Conservation (phyloP, 2,113 vertebrate species). For the Gallinago jamesoni region DNA sequence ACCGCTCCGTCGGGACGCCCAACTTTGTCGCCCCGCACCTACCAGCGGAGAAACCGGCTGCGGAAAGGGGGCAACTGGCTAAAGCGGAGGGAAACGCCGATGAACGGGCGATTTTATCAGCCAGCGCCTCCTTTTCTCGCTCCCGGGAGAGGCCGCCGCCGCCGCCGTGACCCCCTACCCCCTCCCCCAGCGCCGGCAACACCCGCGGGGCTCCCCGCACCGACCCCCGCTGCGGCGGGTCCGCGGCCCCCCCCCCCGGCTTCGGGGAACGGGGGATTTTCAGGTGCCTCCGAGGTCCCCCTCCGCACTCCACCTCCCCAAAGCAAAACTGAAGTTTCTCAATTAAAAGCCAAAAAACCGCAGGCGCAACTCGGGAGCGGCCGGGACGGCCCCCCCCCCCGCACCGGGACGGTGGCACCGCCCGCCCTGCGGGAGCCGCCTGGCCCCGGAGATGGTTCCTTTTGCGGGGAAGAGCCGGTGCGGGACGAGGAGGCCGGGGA, state of each 20-base stretch:
- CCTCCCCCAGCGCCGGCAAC: not conserved
- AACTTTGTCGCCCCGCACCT: not conserved
- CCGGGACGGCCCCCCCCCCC: not conserved
- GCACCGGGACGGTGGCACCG: too few relatives aligned
- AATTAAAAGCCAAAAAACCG: accelerated
- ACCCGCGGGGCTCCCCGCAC: not conserved
- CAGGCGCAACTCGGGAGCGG: not conserved
- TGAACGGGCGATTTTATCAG: not conserved
- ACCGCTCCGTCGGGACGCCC: not conserved
- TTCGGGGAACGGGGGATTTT: not conserved
- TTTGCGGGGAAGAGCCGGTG: not conserved
- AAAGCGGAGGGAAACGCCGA: accelerated
- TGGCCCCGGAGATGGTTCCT: not conserved
- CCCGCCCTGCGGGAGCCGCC: not conserved
- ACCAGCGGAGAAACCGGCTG: accelerated
- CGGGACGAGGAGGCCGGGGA: not conserved
- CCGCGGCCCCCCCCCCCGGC: not conserved
- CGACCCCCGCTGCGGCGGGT: not conserved
- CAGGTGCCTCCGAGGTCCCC: not conserved
- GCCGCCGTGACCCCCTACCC: too few relatives aligned
- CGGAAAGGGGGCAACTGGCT: accelerated
- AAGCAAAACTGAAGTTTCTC: not conserved
- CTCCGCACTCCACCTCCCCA: not conserved
- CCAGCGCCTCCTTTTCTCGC: not conserved
- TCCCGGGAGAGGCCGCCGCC: not conserved